Evolutionary conservation across 1,140 invertebrate genomes (phyloP), one percentile per base, ranked within the genome.

Genomic region (Macrobrachium rosenbergii): DNA sequence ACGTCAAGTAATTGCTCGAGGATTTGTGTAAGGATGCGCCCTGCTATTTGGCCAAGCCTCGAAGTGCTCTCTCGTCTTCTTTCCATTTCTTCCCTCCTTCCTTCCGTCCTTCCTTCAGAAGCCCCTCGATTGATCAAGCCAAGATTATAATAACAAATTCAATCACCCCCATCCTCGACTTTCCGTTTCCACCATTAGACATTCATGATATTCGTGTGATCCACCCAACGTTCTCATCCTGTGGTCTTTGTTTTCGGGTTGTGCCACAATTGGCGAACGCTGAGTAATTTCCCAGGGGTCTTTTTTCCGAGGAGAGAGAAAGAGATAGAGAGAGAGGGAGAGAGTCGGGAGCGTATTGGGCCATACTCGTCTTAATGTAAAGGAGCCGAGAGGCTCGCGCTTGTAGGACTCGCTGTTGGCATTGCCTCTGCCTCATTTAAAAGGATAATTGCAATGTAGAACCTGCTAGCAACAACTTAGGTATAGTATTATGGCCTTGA

Each of bases 131-230:
- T 82, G 81, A 82, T 77, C 69, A 17, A 28, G 10, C 58, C n/a
- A 28, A 83, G 19, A 62, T 83, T 64, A 63, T 52, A 63, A 37
- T 21, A 62, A 75, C 60, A 83, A 62, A 62, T 77, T 77, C 72
- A 62, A 64, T 77, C 72, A 76, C 82, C 58, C 67, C 69, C 16
- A 21, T 23, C 58, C 52, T 45, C 28, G 52, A n/a, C 58, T 76
- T 75, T 62, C n/a, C 69, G 52, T 62, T 37, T 60, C 8, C 69
- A 43, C 60, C 82, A 83, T 83, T 83, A 83, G 52, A 60, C 82
- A 83, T 83, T 83, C 82, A 83, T 83, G 82, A 62, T 82, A 52
- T 73, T 43, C 69, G 12, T 73, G 59, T 83, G 82, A 83, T 76
- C 69, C 23, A 69, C n/a, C 69, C 28, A n/a, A n/a, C 62, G 63